Evolutionary conservation across 92 coral and sea anemone species (phyloP).

Genomic region (Heteractis magnifica): DNA sequence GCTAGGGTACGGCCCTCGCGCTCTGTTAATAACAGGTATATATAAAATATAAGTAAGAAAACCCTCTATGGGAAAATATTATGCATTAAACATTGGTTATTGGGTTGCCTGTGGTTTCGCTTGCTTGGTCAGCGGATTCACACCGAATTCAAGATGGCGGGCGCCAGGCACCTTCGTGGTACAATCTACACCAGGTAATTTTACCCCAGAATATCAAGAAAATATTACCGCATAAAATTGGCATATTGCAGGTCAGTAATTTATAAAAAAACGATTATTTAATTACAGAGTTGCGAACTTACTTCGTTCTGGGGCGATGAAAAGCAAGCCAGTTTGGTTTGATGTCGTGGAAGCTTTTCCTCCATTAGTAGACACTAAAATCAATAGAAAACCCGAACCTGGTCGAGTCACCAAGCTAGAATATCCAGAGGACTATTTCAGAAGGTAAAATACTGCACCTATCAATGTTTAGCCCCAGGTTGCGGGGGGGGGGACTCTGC

Average conservation of each 20-base stretch:
- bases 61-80: no score
- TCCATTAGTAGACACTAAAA: constrained; percentile 64
- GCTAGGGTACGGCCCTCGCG: no score
- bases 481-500: no score
- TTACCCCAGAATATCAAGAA: background rate
- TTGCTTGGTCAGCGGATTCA: background rate
- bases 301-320: constrained; percentile 74
- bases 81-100: background rate
- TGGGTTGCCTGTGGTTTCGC: constrained; percentile 4
- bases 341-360: constrained; percentile 86
- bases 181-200: constrained; percentile 78
- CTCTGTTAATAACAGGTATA: no score
- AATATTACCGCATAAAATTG: background rate
- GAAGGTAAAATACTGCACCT: constrained; percentile 53
- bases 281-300: constrained; percentile 60
- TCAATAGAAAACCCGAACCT: constrained; percentile 75
- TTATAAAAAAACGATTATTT: background rate
- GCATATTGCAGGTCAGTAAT: background rate
- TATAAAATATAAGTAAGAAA: no score
- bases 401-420: constrained; percentile 65
- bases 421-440: constrained; percentile 74
- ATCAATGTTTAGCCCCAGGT: background rate
- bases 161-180: constrained; percentile 80
- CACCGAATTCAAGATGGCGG: constrained; percentile 56
- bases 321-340: constrained; percentile 70